Conservation (phyloP, 2,113 vertebrate genomes). For the Scomber scombrus region DNA sequence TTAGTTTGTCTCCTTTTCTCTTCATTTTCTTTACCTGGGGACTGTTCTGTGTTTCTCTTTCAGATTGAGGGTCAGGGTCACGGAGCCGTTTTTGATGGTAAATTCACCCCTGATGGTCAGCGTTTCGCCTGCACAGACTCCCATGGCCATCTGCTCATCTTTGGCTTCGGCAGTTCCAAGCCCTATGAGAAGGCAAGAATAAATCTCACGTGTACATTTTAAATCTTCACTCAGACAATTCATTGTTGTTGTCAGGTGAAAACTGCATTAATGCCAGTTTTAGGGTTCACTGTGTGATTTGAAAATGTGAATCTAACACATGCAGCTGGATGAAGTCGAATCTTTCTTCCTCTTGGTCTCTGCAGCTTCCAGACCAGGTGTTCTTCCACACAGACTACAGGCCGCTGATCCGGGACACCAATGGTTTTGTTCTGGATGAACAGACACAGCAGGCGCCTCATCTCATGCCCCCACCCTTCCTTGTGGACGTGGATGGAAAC, state of each 20-base stretch:
- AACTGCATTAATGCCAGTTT: background rate
- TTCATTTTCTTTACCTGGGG: background rate
- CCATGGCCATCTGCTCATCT: constrained; percentile 95
- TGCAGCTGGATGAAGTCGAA: background rate
- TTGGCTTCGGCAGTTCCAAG: constrained; percentile 95
- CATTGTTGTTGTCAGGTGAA: background rate
- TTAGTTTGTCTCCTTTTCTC: background rate
- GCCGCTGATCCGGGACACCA: constrained; percentile 93
- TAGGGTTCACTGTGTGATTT: background rate
- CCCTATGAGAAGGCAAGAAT: constrained; percentile 93
- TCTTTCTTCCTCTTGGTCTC: constrained; percentile 3
- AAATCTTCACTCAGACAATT: background rate
- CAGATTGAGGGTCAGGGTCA: constrained; percentile 99
- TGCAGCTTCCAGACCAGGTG: constrained; percentile 97
- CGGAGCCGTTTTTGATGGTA: constrained; percentile 97
- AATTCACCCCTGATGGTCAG: constrained; percentile 96
- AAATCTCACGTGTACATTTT: background rate
- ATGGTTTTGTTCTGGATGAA: constrained; percentile 96
- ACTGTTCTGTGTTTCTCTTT: constrained; percentile 21
- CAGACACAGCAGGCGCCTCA: constrained; percentile 99
- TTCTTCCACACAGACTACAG: constrained; percentile 99
- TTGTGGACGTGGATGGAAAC: constrained; percentile 98
- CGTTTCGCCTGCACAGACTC: constrained; percentile 98
- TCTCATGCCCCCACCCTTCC: constrained; percentile 97
- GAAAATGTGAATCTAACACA: background rate